Percentiles rank a stretch among this genome's conserved stretches.
Evolutionary conservation across 2,888 invertebrate species (phyloP).

Genomic region (Folsomia candida): DNA sequence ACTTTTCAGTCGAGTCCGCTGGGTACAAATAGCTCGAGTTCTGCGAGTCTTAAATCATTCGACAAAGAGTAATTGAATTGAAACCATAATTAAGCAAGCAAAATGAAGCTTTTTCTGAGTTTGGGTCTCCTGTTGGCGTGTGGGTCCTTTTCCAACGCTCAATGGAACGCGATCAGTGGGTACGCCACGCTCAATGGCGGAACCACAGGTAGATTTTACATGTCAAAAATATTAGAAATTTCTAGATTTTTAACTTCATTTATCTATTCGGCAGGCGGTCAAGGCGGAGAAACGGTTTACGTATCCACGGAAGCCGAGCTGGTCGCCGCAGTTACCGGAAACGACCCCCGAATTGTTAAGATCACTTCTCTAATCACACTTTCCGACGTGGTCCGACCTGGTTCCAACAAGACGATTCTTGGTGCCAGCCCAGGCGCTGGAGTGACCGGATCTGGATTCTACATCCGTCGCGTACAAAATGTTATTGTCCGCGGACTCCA

Average conservation of each 20-base stretch:
- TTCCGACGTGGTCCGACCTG: constrained; percentile 6
- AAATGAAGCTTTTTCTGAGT: too few species aligned
- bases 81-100: too few species aligned
- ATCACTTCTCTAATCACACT: constrained; percentile 12
- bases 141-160: too few species aligned
- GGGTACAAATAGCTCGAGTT: too few species aligned
- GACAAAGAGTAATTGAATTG: too few species aligned
- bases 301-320: constrained; percentile 17
- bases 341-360: constrained; percentile 10
- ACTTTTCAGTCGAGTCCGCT: too few species aligned
- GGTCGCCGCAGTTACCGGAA: constrained; percentile 17
- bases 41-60: too few species aligned
- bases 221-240: neutral
- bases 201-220: constrained; percentile 16
- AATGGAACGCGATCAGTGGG: constrained; percentile 6
- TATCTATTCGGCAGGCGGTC: constrained; percentile 20
- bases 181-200: constrained; percentile 19
- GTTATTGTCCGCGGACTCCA: constrained; percentile 22
- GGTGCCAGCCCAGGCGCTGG: neutral
- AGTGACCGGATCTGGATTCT: constrained; percentile 17
- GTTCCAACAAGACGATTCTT: constrained; percentile 25
- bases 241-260: neutral
- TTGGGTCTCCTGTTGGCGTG: too few species aligned
- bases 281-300: constrained; percentile 15
- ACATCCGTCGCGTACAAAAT: constrained; percentile 19